Conservation (phyloP, 2,113 vertebrate genomes). For the Chionis minor region DNA sequence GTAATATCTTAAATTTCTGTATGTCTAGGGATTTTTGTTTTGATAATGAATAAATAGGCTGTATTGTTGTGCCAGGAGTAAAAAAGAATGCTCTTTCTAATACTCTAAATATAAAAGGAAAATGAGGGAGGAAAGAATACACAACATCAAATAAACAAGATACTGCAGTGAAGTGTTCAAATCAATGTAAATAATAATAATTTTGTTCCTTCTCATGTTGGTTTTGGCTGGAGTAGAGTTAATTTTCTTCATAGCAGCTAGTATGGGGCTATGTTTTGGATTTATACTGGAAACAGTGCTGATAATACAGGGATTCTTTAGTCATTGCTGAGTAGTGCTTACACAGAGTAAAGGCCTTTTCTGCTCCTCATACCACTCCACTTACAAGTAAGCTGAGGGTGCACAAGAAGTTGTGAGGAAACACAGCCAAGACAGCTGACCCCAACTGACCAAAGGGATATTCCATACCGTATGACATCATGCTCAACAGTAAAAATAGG, state of each 20-base stretch:
- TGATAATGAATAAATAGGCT: background rate
- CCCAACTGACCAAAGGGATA: background rate
- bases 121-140: background rate
- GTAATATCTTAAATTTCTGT: background rate
- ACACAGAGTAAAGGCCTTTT: background rate
- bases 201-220: background rate
- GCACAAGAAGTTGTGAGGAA: background rate
- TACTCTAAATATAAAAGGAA: background rate
- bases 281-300: background rate
- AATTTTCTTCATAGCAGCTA: background rate
- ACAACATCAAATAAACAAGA: background rate
- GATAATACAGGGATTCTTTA: background rate
- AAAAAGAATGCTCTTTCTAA: background rate
- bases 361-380: background rate
- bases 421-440: background rate
- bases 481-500: background rate
- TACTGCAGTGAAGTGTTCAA: background rate
- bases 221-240: background rate
- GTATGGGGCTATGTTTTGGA: background rate
- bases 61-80: background rate
- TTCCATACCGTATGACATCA: background rate
- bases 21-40: background rate
- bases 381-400: background rate
- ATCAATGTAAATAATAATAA: background rate
- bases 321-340: background rate